These are phyloP conservation scores for Lacanobia oleracea DNA, from an alignment of 2,888 invertebrate species.

Conservation along the genomic window DNA sequence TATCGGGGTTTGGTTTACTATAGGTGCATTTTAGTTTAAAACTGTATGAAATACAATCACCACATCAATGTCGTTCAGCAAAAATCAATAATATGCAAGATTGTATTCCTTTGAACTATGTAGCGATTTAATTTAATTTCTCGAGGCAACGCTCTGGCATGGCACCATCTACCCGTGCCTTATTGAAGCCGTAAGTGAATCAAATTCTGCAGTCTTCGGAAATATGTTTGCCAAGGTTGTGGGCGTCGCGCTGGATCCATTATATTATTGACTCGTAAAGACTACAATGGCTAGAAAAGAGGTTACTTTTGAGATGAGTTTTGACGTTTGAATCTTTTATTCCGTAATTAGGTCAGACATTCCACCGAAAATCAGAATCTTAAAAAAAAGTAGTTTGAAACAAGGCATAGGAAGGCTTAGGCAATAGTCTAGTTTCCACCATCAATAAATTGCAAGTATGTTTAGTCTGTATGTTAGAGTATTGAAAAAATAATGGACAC, in stretches of 20 bases:
- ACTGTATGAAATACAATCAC: background rate
- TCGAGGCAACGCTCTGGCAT: slow-evolving; percentile 15
- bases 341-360: too few relatives aligned
- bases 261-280: background rate
- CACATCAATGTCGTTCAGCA: slow-evolving; percentile 5
- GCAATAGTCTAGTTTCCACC: too few relatives aligned
- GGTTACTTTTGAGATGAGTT: too few relatives aligned
- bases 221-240: slow-evolving; percentile 28
- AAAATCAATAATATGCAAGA: slow-evolving; percentile 58
- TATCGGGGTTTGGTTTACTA: too few relatives aligned
- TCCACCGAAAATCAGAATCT: too few relatives aligned
- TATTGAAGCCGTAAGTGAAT: slow-evolving; percentile 54
- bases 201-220: slow-evolving; percentile 29
- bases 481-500: too few relatives aligned
- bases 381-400: too few relatives aligned
- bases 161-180: slow-evolving; percentile 29
- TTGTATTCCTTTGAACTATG: slow-evolving; percentile 57
- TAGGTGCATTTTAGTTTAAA: background rate
- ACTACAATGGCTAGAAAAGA: too few relatives aligned
- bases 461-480: too few relatives aligned
- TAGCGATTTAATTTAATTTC: slow-evolving; percentile 57
- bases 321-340: too few relatives aligned
- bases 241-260: background rate
- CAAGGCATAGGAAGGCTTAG: too few relatives aligned
- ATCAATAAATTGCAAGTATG: too few relatives aligned